phyloP scores from a whole-genome alignment of 2,113 vertebrate genomes.

The Actenoides lindsayi region DNA sequence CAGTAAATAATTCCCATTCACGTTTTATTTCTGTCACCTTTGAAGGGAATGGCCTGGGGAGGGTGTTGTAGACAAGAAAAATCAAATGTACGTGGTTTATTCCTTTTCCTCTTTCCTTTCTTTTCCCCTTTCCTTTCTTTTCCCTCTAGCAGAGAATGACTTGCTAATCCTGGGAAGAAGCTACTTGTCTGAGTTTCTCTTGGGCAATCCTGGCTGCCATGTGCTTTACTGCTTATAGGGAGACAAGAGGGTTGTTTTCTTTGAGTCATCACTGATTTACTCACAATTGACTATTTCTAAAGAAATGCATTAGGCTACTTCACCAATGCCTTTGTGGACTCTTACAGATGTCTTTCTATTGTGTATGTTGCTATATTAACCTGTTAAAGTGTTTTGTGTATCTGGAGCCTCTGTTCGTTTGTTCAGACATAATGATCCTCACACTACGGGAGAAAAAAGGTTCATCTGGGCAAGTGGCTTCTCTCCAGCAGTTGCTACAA shows the following conservation, averaged over 20 bases:
- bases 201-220: rapidly evolving
- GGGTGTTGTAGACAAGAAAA: not conserved
- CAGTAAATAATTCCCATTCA: not conserved
- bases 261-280: not conserved
- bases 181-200: not conserved
- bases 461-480: not conserved
- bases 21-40: not conserved
- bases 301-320: not conserved
- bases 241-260: not conserved
- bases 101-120: not conserved
- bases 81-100: not conserved
- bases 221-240: not conserved
- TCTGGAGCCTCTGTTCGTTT: not conserved
- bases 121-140: not conserved
- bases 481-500: not conserved
- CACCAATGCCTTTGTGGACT: not conserved
- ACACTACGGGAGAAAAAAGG: not conserved
- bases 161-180: not conserved
- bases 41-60: not conserved
- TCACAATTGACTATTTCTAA: not conserved
- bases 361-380: not conserved
- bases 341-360: not conserved
- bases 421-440: not conserved
- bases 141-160: not conserved
- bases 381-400: not conserved